Conservation (phyloP, 2,113 vertebrate species). For the Albula goreensis region DNA sequence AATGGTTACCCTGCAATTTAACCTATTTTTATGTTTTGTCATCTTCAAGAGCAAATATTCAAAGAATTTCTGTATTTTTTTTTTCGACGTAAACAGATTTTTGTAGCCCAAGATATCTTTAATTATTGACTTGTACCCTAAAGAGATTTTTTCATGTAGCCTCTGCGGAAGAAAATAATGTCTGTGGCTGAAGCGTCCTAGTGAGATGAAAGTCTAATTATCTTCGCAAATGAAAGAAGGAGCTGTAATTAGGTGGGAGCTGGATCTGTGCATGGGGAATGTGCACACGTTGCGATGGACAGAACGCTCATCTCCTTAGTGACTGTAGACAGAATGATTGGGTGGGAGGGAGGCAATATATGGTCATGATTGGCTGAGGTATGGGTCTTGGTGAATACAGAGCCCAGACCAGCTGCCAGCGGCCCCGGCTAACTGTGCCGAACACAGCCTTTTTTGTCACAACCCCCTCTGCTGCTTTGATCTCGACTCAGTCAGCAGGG, state of each 20-base stretch:
- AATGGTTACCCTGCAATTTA: neutral
- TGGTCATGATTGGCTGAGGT: slow-evolving; percentile 14
- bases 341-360: neutral
- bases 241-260: slow-evolving; percentile 88
- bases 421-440: slow-evolving; percentile 73
- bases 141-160: slow-evolving; percentile 86
- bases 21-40: slow-evolving; percentile 9
- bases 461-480: slow-evolving; percentile 86
- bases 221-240: slow-evolving; percentile 90
- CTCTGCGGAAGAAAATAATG: slow-evolving; percentile 89
- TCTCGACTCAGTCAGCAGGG: slow-evolving; percentile 84
- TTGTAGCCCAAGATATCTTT: slow-evolving; percentile 82
- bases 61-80: neutral
- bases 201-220: slow-evolving; percentile 97
- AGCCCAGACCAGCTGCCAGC: slow-evolving; percentile 72
- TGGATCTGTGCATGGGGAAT: slow-evolving; percentile 83
- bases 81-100: slow-evolving; percentile 51
- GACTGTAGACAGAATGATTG: slow-evolving; percentile 53
- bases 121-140: slow-evolving; percentile 88
- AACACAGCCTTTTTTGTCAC: slow-evolving; percentile 66
- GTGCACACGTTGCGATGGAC: slow-evolving; percentile 82
- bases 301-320: slow-evolving; percentile 75
- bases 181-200: slow-evolving; percentile 89
- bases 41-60: neutral
- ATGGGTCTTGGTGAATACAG: slow-evolving; percentile 4